Percentiles rank a stretch among this genome's conserved stretches.
phyloP scores from a whole-genome alignment of 2,888 invertebrate species.

The Liodrosophila aerea region DNA sequence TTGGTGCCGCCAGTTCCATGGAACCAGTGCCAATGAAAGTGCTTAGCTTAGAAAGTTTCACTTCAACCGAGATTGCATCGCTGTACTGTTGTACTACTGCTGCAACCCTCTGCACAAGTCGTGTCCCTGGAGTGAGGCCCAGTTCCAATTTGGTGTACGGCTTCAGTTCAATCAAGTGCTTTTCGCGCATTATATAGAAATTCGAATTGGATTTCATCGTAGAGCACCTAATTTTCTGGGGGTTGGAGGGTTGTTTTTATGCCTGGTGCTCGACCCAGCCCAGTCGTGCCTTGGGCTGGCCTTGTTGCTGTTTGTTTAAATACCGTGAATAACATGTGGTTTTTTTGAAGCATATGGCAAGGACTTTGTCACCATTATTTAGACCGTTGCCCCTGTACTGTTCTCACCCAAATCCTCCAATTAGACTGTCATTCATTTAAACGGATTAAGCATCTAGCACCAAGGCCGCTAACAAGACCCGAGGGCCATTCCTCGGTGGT shows the following conservation, averaged over 20 bases:
- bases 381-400: constrained; percentile 49
- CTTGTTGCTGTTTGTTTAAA: constrained; percentile 80
- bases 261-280: constrained; percentile 1
- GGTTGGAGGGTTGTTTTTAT: constrained; percentile 47
- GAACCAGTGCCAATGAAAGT: constrained; percentile 14
- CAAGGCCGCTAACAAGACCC: constrained; percentile 55
- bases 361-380: constrained; percentile 79
- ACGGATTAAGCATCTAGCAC: constrained; percentile 78
- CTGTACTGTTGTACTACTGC: constrained; percentile 17
- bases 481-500: constrained; percentile 53
- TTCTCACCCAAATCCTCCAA: constrained; percentile 79
- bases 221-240: constrained; percentile 7
- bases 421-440: constrained; percentile 82
- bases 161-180: constrained; percentile 72
- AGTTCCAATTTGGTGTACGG: constrained; percentile 13
- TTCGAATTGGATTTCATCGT: constrained; percentile 79
- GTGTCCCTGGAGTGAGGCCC: constrained; percentile 58
- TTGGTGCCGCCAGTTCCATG: constrained; percentile 54
- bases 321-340: constrained; percentile 83
- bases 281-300: constrained; percentile 22
- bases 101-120: constrained; percentile 47
- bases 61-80: constrained; percentile 41
- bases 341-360: constrained; percentile 82
- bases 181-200: constrained; percentile 80
- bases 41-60: constrained; percentile 40